phyloP scores from a whole-genome alignment of 2,888 invertebrate species.

The Himalopsyche kuldschensis region DNA sequence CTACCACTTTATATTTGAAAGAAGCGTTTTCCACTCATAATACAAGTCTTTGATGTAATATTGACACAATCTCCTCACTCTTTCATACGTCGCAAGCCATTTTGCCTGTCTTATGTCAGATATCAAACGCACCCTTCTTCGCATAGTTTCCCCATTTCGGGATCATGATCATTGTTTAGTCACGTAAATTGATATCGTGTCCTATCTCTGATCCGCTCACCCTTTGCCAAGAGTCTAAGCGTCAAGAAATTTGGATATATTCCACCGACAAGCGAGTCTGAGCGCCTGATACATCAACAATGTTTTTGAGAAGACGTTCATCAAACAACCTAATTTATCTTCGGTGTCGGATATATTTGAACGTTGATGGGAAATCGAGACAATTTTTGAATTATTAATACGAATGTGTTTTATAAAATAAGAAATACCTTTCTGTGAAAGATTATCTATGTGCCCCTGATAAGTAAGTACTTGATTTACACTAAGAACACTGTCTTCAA shows the following conservation, averaged over 20 bases:
- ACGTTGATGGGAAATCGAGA: no score
- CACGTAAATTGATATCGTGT: slow-evolving; percentile 32
- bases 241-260: background rate
- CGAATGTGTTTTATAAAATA: no score
- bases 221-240: background rate
- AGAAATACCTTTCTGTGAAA: no score
- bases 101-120: background rate
- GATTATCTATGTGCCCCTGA: no score
- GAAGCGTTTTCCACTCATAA: background rate
- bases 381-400: no score
- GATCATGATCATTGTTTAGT: slow-evolving; percentile 6
- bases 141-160: slow-evolving; percentile 5
- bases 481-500: no score
- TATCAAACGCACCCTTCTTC: background rate
- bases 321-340: no score
- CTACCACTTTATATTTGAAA: background rate
- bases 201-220: slow-evolving; percentile 22
- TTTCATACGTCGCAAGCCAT: background rate
- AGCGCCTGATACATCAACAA: background rate
- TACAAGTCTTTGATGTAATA: background rate
- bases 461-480: no score
- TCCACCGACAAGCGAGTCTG: background rate
- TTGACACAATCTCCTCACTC: background rate
- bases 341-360: no score
- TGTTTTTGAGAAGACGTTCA: background rate